A percentile compares a stretch with the other conserved stretches of the same genome.
Evolutionary conservation across 2,888 invertebrate genomes (phyloP).

Genomic region (Molorchus minor): DNA sequence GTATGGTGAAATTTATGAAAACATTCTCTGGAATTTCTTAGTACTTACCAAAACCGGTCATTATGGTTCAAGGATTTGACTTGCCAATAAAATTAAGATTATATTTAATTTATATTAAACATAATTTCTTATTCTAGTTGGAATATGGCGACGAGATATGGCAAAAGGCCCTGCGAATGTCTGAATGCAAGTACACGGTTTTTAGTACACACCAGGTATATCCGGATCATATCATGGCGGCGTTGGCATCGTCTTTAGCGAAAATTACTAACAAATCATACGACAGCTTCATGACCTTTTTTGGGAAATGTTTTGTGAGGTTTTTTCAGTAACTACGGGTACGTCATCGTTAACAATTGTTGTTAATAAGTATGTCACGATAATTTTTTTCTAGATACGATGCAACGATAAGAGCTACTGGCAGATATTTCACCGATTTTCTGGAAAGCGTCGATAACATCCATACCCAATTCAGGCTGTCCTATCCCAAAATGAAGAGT

Average conservation of each 20-base stretch:
- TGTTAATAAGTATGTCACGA: not conserved
- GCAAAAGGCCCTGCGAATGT: constrained; percentile 74
- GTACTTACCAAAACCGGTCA: too few relatives aligned
- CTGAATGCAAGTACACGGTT: constrained; percentile 76
- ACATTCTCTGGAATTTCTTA: too few relatives aligned
- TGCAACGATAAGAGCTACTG: constrained; percentile 85
- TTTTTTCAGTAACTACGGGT: constrained; percentile 91
- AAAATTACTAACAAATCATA: constrained; percentile 69
- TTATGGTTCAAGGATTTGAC: too few relatives aligned
- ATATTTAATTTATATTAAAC: too few relatives aligned
- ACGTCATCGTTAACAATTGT: constrained; percentile 41
- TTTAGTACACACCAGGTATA: constrained; percentile 88
- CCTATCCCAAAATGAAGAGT: constrained; percentile 93
- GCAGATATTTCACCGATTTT: constrained; percentile 90
- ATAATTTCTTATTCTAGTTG: constrained; percentile 65
- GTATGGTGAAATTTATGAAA: too few relatives aligned
- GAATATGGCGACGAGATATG: constrained; percentile 86
- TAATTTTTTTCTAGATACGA: constrained; percentile 72
- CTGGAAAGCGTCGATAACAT: constrained; percentile 92
- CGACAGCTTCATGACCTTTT: constrained; percentile 85
- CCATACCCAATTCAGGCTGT: constrained; percentile 90
- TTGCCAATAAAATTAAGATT: too few relatives aligned
- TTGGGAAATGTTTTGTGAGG: constrained; percentile 88
- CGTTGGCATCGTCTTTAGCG: constrained; percentile 80
- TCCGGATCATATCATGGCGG: constrained; percentile 81